A percentile compares a stretch with the other conserved stretches of the same genome.
phyloP scores from a whole-genome alignment of 2,888 invertebrate genomes.

The Furcula furcula region DNA sequence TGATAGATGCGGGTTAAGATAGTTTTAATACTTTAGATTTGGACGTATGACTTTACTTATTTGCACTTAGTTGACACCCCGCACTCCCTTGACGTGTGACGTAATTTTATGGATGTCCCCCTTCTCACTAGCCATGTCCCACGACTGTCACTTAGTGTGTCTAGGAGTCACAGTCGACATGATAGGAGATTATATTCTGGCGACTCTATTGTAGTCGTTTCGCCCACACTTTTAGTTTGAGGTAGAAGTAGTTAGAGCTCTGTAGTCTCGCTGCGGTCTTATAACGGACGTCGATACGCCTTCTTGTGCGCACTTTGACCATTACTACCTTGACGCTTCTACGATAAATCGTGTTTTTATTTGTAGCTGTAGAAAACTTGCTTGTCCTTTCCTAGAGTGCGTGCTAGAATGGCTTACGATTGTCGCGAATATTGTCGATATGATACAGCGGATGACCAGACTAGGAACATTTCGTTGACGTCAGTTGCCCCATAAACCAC shows the following conservation, averaged over 20 bases:
- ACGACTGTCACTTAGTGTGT: too few species aligned
- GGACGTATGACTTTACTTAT: too few species aligned
- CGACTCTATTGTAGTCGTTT: conserved; percentile 16
- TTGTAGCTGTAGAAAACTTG: conserved; percentile 27
- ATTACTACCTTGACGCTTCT: conserved; percentile 27
- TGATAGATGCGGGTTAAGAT: too few species aligned
- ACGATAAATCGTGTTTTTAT: conserved; percentile 14
- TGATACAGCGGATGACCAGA: conserved; percentile 17
- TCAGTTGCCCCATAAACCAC: conserved; percentile 12
- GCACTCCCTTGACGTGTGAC: too few species aligned
- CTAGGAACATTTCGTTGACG: conserved; percentile 20
- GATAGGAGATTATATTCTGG: not conserved
- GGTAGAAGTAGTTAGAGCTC: conserved; percentile 33
- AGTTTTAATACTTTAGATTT: too few species aligned
- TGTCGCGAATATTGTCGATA: conserved; percentile 29
- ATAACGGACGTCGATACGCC: conserved; percentile 16
- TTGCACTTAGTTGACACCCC: too few species aligned
- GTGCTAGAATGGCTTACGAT: conserved; percentile 22
- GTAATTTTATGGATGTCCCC: too few species aligned
- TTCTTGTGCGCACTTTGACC: conserved; percentile 25
- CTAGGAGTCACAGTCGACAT: too few species aligned
- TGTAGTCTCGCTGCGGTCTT: conserved; percentile 29
- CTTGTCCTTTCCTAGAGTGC: conserved; percentile 27
- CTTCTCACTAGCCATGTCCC: too few species aligned
- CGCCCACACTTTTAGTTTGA: conserved; percentile 18